Conservation (phyloP, 1,140 invertebrate species). For the Zaprionus lachaisei region DNA sequence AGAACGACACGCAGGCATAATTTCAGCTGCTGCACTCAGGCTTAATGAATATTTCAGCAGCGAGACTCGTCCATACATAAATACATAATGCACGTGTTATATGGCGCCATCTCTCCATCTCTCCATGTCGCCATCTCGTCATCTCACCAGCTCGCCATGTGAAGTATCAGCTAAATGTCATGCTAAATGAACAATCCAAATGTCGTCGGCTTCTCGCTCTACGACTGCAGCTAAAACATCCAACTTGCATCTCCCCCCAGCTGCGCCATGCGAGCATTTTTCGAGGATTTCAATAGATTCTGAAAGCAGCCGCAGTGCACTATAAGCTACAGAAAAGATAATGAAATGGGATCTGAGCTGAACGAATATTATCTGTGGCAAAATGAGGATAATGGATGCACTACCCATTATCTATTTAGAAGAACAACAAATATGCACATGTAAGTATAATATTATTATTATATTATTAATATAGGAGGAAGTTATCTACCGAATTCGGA, state of each 20-base stretch:
- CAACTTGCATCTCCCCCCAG: neutral
- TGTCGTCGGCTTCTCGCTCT: slow-evolving; percentile 12
- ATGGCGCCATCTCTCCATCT: neutral
- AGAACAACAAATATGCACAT: neutral
- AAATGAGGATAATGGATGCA: neutral
- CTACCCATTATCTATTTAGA: neutral
- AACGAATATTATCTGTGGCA: neutral
- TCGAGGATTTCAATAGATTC: slow-evolving; percentile 13
- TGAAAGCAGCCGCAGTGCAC: slow-evolving; percentile 21
- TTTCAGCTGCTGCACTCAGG: slow-evolving; percentile 76
- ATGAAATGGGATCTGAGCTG: neutral
- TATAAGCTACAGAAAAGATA: neutral
- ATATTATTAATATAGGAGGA: too few species aligned
- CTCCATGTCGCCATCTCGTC: neutral
- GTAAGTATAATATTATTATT: neutral
- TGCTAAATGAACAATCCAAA: slow-evolving; percentile 56
- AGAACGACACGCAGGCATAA: slow-evolving; percentile 76
- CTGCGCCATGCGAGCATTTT: neutral
- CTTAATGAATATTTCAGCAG: slow-evolving; percentile 79
- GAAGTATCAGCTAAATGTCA: slow-evolving; percentile 58
- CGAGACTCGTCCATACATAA: slow-evolving; percentile 54
- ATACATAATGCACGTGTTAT: slow-evolving; percentile 53
- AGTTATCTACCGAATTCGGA: neutral
- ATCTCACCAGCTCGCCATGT: neutral
- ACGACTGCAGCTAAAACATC: neutral